Evolutionary conservation across 2,797 vertebrate genomes (phyloP).

Genomic region (Eurystomus glaucurus): DNA sequence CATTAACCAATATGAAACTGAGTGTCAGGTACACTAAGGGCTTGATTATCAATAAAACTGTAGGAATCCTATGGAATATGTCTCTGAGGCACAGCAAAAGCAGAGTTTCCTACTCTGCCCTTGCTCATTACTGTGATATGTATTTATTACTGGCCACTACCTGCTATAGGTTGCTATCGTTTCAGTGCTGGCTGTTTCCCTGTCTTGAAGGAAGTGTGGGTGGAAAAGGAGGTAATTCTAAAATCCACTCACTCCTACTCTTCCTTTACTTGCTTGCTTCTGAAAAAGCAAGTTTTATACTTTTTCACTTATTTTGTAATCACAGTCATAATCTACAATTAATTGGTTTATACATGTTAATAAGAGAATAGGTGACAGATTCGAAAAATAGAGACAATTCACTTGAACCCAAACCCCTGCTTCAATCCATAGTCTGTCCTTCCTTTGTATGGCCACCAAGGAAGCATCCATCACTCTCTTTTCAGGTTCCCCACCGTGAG

Average conservation of each 20-base stretch:
- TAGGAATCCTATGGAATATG: not conserved
- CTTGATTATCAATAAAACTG: not conserved
- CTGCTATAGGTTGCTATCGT: not conserved
- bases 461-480: not conserved
- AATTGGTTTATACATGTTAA: not conserved
- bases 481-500: not conserved
- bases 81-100: not conserved
- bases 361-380: not conserved
- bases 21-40: not conserved
- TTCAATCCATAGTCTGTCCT: not conserved
- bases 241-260: constrained; percentile 9
- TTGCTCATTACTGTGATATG: not conserved
- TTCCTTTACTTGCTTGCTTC: constrained; percentile 15
- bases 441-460: not conserved
- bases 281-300: not conserved
- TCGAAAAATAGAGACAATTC: not conserved
- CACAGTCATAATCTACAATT: not conserved
- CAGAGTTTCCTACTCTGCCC: not conserved
- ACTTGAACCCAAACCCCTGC: not conserved
- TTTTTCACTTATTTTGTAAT: not conserved
- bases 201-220: not conserved
- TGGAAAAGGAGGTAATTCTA: constrained; percentile 18
- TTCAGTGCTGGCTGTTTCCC: not conserved
- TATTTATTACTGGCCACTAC: constrained; percentile 5
- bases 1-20: not conserved